Conservation (phyloP, 2,113 vertebrate species). For the Marmota flaviventris region DNA sequence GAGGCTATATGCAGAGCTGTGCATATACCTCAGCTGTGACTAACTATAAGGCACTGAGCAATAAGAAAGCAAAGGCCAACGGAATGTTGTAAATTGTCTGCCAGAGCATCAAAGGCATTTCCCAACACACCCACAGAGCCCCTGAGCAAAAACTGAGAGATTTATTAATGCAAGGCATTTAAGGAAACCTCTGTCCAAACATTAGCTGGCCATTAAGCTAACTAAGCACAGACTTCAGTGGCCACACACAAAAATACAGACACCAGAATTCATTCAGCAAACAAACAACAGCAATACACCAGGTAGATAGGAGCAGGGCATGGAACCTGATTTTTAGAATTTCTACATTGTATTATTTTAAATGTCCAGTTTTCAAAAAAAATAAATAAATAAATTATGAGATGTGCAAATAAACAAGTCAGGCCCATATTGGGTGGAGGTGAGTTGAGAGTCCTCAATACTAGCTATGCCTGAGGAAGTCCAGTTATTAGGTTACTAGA, state of each 20-base stretch:
- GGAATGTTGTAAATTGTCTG: neutral
- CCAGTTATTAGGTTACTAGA: neutral
- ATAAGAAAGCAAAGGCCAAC: neutral
- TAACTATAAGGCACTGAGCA: neutral
- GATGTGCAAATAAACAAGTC: neutral
- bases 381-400: neutral
- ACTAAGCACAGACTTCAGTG: neutral
- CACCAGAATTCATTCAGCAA: neutral
- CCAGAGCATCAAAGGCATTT: neutral
- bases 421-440: neutral
- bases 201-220: neutral
- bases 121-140: neutral
- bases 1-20: neutral
- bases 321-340: neutral
- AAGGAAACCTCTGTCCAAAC: neutral
- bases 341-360: neutral
- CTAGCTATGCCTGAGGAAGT: neutral
- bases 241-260: neutral
- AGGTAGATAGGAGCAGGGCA: fast-evolving
- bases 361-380: neutral
- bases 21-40: neutral
- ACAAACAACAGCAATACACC: neutral
- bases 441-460: neutral
- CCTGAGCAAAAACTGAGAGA: neutral
- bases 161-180: neutral